A percentile compares a stretch with the other conserved stretches of the same genome.
Conservation (phyloP, 2,888 invertebrate genomes). For the Pollenia amentaria region DNA sequence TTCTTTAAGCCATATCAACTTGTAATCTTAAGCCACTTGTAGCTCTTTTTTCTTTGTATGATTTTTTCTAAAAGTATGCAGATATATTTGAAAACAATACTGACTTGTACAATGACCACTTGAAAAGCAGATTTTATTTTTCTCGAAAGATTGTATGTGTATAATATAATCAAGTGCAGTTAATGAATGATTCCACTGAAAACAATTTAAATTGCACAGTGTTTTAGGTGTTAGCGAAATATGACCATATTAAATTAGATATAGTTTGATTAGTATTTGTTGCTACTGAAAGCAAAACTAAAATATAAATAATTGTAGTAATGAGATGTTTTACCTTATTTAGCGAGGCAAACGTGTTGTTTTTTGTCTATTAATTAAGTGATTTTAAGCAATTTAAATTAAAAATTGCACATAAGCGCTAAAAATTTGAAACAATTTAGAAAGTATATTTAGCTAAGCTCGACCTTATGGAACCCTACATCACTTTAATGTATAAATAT, state of each 20-base stretch:
- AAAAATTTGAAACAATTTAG: too few relatives aligned
- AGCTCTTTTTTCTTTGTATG: neutral
- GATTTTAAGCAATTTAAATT: too few relatives aligned
- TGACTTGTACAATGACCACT: slow-evolving; percentile 53
- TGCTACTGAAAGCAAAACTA: neutral
- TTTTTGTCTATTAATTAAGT: too few relatives aligned
- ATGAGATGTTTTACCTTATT: too few relatives aligned
- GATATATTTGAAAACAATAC: slow-evolving; percentile 23
- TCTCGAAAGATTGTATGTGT: neutral
- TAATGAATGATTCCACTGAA: slow-evolving; percentile 37
- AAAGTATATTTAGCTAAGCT: too few relatives aligned
- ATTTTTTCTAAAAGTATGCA: slow-evolving; percentile 2
- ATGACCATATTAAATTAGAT: neutral
- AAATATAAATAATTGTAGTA: too few relatives aligned
- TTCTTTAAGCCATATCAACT: slow-evolving; percentile 20
- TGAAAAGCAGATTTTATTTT: neutral
- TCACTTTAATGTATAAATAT: too few relatives aligned
- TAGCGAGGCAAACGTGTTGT: too few relatives aligned
- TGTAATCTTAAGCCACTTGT: slow-evolving; percentile 9
- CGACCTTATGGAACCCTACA: too few relatives aligned
- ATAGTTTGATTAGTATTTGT: neutral
- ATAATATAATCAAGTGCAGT: slow-evolving; percentile 46
- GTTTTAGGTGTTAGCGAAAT: slow-evolving; percentile 2
- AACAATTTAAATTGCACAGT: slow-evolving; percentile 36
- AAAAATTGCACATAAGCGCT: too few relatives aligned